Conservation (phyloP, 2,888 invertebrate species). For the Tyria jacobaeae region DNA sequence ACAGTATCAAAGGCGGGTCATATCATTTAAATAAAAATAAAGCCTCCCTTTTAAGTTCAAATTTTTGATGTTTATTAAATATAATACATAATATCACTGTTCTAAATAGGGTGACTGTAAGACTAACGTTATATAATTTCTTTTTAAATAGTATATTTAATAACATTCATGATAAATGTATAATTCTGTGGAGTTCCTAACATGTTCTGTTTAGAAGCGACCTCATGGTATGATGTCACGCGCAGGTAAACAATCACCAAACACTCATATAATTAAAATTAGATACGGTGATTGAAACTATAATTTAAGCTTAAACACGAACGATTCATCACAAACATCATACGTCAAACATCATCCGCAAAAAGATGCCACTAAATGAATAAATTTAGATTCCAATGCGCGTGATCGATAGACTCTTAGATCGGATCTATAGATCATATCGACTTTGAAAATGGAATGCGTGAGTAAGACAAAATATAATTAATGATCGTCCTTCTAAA, state of each 20-base stretch:
- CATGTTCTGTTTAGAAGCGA: background rate
- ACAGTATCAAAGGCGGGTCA: too few relatives aligned
- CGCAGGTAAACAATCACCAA: constrained; percentile 45
- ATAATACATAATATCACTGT: too few relatives aligned
- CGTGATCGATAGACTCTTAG: constrained; percentile 85
- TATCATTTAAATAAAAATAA: too few relatives aligned
- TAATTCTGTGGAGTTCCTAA: background rate
- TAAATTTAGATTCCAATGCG: constrained; percentile 82
- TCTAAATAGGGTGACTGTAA: background rate
- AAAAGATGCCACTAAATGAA: constrained; percentile 84
- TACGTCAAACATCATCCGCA: constrained; percentile 78
- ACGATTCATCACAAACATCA: constrained; percentile 66
- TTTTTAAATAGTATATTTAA: background rate
- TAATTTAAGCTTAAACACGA: constrained; percentile 63
- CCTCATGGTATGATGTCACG: constrained; percentile 25
- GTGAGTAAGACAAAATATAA: constrained; percentile 87
- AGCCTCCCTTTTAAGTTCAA: too few relatives aligned
- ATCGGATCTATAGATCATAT: constrained; percentile 86
- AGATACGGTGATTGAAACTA: constrained; percentile 65
- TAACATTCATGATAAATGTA: background rate
- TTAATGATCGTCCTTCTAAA: constrained; percentile 84
- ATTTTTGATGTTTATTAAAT: too few relatives aligned
- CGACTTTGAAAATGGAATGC: constrained; percentile 84
- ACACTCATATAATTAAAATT: constrained; percentile 55
- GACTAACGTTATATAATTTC: background rate